phyloP scores from a whole-genome alignment of 2,113 vertebrate species.

The Paraplagusia blochii region DNA sequence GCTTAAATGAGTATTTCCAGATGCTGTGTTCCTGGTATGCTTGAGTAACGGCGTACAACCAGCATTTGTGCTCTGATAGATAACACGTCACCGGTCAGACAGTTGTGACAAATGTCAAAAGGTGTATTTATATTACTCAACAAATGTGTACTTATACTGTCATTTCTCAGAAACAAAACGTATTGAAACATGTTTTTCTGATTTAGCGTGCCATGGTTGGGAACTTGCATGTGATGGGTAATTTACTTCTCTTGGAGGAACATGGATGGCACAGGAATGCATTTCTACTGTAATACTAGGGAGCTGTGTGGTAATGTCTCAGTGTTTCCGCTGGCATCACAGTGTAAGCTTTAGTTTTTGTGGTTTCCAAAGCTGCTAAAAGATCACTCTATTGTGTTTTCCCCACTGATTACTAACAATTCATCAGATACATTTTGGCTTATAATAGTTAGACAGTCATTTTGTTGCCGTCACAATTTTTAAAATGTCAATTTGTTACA shows the following conservation, averaged over 20 bases:
- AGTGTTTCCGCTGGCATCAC: neutral
- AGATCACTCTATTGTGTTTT: neutral
- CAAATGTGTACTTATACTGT: constrained; percentile 2
- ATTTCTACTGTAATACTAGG: neutral
- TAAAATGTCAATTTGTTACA: no score
- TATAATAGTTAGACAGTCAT: no score
- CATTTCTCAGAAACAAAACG: neutral
- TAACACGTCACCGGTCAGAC: constrained; percentile 33
- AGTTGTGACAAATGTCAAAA: constrained; percentile 24
- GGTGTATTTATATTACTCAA: constrained; percentile 26
- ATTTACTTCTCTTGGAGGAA: constrained; percentile 2
- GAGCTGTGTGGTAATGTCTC: neutral
- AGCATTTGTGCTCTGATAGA: constrained; percentile 47
- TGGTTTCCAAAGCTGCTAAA: neutral
- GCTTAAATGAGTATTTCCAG: constrained; percentile 69
- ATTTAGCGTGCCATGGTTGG: neutral
- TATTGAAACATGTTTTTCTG: constrained; percentile 1
- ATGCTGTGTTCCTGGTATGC: constrained; percentile 48
- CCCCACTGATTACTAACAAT: neutral
- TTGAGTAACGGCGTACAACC: constrained; percentile 33
- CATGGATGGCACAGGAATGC: neutral
- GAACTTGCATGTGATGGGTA: neutral
- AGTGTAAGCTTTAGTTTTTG: constrained; percentile 4
- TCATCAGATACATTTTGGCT: no score
- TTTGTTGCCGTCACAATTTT: no score